A percentile compares a stretch with the other conserved stretches of the same genome.
Conservation (phyloP, 2,797 vertebrate species). For the Pangasius macronema region DNA sequence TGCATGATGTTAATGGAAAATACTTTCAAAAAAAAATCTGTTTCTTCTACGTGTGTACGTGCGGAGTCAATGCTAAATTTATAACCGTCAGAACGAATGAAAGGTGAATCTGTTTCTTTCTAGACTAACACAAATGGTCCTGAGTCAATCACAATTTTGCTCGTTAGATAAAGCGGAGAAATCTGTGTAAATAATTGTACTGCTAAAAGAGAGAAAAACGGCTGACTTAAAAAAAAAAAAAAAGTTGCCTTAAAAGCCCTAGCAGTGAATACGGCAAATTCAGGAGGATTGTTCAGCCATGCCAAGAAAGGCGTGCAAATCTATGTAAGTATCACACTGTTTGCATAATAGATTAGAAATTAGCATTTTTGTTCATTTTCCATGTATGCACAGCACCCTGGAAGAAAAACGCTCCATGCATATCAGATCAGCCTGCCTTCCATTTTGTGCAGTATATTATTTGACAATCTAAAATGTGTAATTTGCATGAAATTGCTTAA, state of each 20-base stretch:
- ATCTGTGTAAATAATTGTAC: slow-evolving; percentile 44
- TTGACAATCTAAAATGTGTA: slow-evolving; percentile 99
- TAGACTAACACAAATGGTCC: slow-evolving; percentile 22
- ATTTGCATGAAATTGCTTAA: slow-evolving; percentile 99
- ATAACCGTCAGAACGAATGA: slow-evolving; percentile 4
- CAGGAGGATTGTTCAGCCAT: slow-evolving; percentile 91
- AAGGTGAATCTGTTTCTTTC: slow-evolving; percentile 3
- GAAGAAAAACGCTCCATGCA: slow-evolving; percentile 99
- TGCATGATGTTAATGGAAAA: not conserved
- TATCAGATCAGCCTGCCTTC: slow-evolving; percentile 99
- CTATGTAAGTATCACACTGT: slow-evolving; percentile 99
- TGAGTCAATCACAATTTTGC: slow-evolving; percentile 33
- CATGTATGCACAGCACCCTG: slow-evolving; percentile 98
- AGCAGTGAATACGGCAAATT: slow-evolving; percentile 93
- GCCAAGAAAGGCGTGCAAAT: slow-evolving; percentile 94
- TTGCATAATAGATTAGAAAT: slow-evolving; percentile 99
- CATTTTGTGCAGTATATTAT: slow-evolving; percentile 99
- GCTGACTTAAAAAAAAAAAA: slow-evolving; percentile 52
- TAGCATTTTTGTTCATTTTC: slow-evolving; percentile 99
- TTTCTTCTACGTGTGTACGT: not conserved
- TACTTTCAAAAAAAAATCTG: not conserved
- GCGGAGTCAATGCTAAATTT: not conserved
- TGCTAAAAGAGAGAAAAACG: slow-evolving; percentile 32
- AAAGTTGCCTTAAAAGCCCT: slow-evolving; percentile 75
- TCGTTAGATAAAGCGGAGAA: slow-evolving; percentile 23